Percentiles rank a stretch among this genome's conserved stretches.
Evolutionary conservation across 1,140 invertebrate genomes (phyloP).

Genomic region (Grapholita molesta): DNA sequence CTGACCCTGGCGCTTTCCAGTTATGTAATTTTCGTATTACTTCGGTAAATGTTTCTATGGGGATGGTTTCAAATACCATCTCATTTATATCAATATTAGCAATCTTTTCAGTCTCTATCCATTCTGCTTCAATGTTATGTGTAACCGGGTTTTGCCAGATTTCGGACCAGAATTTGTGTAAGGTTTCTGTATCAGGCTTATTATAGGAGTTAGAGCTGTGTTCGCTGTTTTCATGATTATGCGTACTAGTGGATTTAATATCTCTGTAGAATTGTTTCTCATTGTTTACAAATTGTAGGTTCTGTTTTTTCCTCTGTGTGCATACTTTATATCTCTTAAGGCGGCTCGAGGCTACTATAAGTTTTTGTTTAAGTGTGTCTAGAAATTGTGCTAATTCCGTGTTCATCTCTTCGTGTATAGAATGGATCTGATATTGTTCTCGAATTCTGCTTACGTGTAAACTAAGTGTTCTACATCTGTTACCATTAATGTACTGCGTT

Average conservation of each 20-base stretch:
- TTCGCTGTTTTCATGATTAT: no score
- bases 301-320: constrained; percentile 27
- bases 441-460: constrained; percentile 21
- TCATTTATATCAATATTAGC: neutral
- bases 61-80: constrained; percentile 27
- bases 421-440: constrained; percentile 24
- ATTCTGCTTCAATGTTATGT: constrained; percentile 27
- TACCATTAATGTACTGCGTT: constrained; percentile 26
- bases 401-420: constrained; percentile 27
- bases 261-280: constrained; percentile 33
- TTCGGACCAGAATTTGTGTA: constrained; percentile 24
- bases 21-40: constrained; percentile 28
- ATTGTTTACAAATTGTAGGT: constrained; percentile 26
- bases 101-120: constrained; percentile 22
- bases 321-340: constrained; percentile 25
- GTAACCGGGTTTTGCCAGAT: constrained; percentile 24
- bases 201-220: neutral
- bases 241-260: neutral
- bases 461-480: constrained; percentile 18
- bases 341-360: constrained; percentile 6
- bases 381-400: constrained; percentile 14
- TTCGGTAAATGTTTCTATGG: constrained; percentile 18
- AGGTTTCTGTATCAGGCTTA: neutral
- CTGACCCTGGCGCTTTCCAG: constrained; percentile 31
- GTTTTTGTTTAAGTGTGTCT: constrained; percentile 38